Evolutionary conservation across 2,888 invertebrate species (phyloP), one percentile per base, ranked within the genome.

Genomic region (Lycocerus yunnanus): DNA sequence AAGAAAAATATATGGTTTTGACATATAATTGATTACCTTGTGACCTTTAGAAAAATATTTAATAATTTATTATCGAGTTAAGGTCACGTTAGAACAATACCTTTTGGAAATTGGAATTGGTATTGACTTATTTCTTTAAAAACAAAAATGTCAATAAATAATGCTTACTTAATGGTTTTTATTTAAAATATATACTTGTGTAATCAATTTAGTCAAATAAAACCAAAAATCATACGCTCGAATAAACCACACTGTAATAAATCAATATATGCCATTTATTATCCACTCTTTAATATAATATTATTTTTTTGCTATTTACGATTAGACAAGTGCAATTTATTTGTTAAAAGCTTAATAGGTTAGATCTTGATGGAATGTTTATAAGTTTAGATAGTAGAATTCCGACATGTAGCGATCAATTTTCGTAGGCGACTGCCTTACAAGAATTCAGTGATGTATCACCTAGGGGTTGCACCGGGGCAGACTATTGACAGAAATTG

Each of bases 401-500:
- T 84, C 82, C 81, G 81, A 84, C 84, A 84, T 83, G 82, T 82
- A 81, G 82, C 82, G 81, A 85, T 85, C 84, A 85, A 85, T 85
- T 85, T 83, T 83, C 81, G 79, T 81, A 80, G 81, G 80, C 81
- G 82, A 82, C 82, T 83, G 81, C 79, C 80, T 81, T 80, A 82
- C 83, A 83, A 84, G 82, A 84, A 83, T 82, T 81, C 81, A 79
- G 83, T 85, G 84, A 85, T 85, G 84, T 85, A 85, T 85, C 84
- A 84, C 84, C 84, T 81, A 78, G 80, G 82, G 84, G 83, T 81
- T 81, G 79, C 77, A 78, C 78, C 76, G 81, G 83, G 82, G 78
- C 82, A 78, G 78, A 79, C 84, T 84, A 83, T 83, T 84, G 85
- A 84, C 85, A 85, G 84, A 85, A 85, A 85, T 85, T 85, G 85